phyloP scores from a whole-genome alignment of 2,888 invertebrate species.

The Thymelicus sylvestris region DNA sequence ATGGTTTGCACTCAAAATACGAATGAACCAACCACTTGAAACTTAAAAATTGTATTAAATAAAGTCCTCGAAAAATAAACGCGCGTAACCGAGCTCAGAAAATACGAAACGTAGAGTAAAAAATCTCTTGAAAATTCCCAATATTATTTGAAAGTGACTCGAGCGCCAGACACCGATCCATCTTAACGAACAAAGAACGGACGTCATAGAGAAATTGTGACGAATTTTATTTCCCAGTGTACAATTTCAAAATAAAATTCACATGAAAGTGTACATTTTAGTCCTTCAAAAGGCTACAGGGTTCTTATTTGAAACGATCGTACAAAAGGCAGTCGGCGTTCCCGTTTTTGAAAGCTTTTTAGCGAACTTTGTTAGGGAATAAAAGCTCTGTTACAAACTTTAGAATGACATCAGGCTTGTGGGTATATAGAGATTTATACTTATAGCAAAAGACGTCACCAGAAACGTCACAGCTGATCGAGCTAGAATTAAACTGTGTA shows the following conservation, averaged over 20 bases:
- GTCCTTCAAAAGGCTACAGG: conserved; percentile 18
- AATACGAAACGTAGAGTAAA: neutral
- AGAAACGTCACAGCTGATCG: too few relatives aligned
- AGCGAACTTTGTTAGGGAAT: conserved; percentile 33
- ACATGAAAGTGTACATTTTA: conserved; percentile 4
- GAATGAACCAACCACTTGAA: too few relatives aligned
- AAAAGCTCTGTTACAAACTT: conserved; percentile 27
- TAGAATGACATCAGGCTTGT: neutral
- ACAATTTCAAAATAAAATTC: conserved; percentile 14
- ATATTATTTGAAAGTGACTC: neutral
- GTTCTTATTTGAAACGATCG: conserved; percentile 27
- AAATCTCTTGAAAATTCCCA: neutral
- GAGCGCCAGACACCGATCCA: neutral
- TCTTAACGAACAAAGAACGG: conserved; percentile 23
- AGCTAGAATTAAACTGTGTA: too few relatives aligned
- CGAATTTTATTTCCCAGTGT: conserved; percentile 27
- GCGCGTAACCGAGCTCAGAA: neutral
- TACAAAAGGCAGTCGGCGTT: conserved; percentile 28
- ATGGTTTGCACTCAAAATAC: too few relatives aligned
- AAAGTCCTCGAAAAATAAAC: too few relatives aligned
- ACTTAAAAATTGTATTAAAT: too few relatives aligned
- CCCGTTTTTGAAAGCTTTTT: conserved; percentile 26
- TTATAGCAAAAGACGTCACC: too few relatives aligned
- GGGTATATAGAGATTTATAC: too few relatives aligned
- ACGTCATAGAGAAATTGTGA: conserved; percentile 20